Evolutionary conservation across 1,140 invertebrate species (phyloP).

Genomic region (Caenorhabditis remanei): DNA sequence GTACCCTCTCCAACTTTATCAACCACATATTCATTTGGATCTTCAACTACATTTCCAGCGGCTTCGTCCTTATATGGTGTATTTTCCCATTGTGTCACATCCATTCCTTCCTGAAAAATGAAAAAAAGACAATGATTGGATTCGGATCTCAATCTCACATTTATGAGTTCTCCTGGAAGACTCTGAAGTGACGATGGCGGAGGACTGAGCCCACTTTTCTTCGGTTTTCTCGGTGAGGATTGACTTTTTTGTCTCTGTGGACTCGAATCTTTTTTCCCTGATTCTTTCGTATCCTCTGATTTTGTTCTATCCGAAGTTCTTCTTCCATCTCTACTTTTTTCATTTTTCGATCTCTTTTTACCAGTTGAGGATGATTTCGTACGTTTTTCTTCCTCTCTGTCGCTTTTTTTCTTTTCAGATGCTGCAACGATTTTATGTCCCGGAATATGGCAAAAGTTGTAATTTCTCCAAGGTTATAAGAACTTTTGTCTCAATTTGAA

Average conservation of each 20-base stretch:
- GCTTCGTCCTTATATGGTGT: constrained; percentile 24
- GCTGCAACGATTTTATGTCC: not conserved
- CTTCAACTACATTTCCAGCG: not conserved
- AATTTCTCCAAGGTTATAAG: no score
- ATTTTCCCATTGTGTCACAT: constrained; percentile 29
- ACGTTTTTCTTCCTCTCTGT: not conserved
- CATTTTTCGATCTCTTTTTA: not conserved
- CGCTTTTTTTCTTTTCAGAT: constrained; percentile 23
- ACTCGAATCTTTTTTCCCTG: no score
- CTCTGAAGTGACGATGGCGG: not conserved
- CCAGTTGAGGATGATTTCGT: not conserved
- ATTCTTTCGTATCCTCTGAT: no score
- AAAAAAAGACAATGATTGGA: not conserved
- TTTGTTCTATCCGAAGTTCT: not conserved
- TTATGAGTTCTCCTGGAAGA: not conserved
- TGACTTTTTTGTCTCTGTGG: no score
- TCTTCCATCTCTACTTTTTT: not conserved
- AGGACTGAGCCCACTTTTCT: constrained; percentile 16
- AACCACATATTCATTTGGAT: not conserved
- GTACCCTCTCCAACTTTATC: constrained; percentile 5
- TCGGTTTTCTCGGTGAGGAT: not conserved
- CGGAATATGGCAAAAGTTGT: no score
- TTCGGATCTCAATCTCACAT: not conserved
- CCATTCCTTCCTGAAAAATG: not conserved
- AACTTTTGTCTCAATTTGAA: no score